These are phyloP conservation scores for Eupithecia dodoneata DNA, from an alignment of 2,888 invertebrate species.

Conservation along the genomic window DNA sequence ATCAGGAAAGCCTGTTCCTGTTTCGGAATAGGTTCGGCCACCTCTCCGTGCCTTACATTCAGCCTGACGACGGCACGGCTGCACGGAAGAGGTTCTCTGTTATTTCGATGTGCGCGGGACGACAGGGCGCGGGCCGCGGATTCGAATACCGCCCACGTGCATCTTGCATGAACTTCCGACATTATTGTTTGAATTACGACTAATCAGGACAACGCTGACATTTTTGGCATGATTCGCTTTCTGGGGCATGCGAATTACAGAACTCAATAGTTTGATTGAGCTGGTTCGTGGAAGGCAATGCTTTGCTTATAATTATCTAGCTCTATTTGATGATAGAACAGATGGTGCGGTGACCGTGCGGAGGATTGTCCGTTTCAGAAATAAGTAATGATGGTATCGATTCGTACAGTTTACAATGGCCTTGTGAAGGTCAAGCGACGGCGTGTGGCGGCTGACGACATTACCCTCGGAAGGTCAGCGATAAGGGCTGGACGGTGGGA, in stretches of 20 bases:
- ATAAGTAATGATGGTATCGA: constrained; percentile 5
- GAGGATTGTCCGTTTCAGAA: neutral
- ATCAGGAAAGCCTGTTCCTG: neutral
- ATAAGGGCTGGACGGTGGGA: constrained; percentile 9
- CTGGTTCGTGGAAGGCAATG: neutral
- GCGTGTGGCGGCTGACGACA: constrained; percentile 24
- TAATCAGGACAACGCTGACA: constrained; percentile 6
- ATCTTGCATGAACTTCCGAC: neutral
- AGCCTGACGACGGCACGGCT: constrained; percentile 5
- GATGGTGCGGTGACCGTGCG: neutral
- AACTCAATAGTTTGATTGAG: neutral
- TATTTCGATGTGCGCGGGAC: constrained; percentile 29
- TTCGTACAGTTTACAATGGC: constrained; percentile 1
- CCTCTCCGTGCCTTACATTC: neutral
- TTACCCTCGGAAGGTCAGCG: constrained; percentile 26
- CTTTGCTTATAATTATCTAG: neutral
- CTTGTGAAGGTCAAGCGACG: constrained; percentile 30
- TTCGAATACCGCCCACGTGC: constrained; percentile 2
- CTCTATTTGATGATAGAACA: neutral
- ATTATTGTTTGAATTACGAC: constrained; percentile 4
- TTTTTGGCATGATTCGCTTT: constrained; percentile 2
- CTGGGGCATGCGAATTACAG: constrained; percentile 2
- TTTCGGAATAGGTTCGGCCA: neutral
- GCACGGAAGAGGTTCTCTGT: constrained; percentile 19
- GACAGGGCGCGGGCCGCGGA: neutral